Evolutionary conservation across 2,113 vertebrate species (phyloP).

Genomic region (Ictalurus punctatus): DNA sequence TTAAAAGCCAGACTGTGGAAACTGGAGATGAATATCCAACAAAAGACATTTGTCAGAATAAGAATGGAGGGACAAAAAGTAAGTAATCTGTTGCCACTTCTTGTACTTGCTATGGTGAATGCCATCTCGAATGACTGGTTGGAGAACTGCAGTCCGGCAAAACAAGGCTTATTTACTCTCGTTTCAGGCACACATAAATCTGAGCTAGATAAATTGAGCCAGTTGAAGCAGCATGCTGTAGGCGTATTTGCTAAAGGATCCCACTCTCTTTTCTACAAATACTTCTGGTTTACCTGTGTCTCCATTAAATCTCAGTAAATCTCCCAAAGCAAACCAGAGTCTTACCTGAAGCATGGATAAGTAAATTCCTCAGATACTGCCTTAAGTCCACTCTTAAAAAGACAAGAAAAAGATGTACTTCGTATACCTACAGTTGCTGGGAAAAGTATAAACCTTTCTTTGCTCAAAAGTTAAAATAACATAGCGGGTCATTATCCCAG

Average conservation of each 20-base stretch:
- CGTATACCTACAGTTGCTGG: background rate
- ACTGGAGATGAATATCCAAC: background rate
- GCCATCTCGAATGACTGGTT: background rate
- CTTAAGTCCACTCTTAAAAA: background rate
- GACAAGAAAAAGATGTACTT: background rate
- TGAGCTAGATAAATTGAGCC: background rate
- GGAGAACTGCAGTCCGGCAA: background rate
- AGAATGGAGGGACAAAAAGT: background rate
- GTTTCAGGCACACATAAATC: background rate
- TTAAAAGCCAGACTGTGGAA: conserved; percentile 1
- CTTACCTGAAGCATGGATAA: background rate
- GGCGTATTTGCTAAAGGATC: conserved; percentile 4
- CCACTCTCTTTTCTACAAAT: background rate
- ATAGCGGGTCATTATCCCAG: background rate
- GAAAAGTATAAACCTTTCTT: background rate
- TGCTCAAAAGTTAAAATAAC: background rate
- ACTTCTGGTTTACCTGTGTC: background rate
- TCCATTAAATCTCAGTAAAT: conserved; percentile 8
- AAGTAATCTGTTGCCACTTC: background rate
- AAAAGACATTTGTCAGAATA: background rate
- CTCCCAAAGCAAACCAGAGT: conserved; percentile 1
- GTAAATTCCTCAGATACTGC: background rate
- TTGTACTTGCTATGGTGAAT: background rate
- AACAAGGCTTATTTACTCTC: conserved; percentile 2
- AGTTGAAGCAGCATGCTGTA: background rate